Evolutionary conservation across 2,888 invertebrate genomes (phyloP).

Genomic region (Notocelia uddmanniana): DNA sequence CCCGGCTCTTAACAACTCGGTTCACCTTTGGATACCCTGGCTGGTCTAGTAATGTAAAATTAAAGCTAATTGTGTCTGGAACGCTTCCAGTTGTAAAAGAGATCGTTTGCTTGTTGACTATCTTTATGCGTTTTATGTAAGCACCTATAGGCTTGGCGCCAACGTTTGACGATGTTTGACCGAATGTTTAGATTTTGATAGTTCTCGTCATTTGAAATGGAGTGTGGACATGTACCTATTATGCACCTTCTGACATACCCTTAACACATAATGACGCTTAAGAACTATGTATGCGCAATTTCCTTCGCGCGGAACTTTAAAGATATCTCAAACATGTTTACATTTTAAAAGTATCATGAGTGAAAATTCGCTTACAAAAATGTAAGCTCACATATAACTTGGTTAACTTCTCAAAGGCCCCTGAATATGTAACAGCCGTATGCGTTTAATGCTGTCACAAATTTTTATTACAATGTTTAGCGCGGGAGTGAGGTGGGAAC

Average conservation of each 20-base stretch:
- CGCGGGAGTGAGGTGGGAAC: conserved; percentile 27
- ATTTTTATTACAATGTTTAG: conserved; percentile 39
- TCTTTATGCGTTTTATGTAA: conserved; percentile 20
- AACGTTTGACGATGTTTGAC: conserved; percentile 7
- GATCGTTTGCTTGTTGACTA: conserved; percentile 30
- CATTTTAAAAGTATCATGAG: not conserved
- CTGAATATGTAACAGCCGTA: conserved; percentile 13
- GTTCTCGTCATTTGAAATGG: not conserved
- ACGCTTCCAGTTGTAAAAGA: conserved; percentile 42
- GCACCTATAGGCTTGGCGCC: conserved; percentile 21
- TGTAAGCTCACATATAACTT: conserved; percentile 7
- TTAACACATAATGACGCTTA: no score
- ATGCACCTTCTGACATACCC: not conserved
- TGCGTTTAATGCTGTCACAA: conserved; percentile 32
- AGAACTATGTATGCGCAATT: not conserved
- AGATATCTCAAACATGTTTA: not conserved
- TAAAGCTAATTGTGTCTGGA: conserved; percentile 43
- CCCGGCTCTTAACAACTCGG: conserved; percentile 34
- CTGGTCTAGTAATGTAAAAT: conserved; percentile 39
- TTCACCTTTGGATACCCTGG: conserved; percentile 33
- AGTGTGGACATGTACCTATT: not conserved
- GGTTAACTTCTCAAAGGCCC: conserved; percentile 18
- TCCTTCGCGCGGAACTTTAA: not conserved
- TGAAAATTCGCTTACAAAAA: not conserved
- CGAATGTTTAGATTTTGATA: not conserved